These are phyloP conservation scores for Drosophila rellima DNA, from an alignment of 2,888 invertebrate genomes.

Conservation along the genomic window DNA sequence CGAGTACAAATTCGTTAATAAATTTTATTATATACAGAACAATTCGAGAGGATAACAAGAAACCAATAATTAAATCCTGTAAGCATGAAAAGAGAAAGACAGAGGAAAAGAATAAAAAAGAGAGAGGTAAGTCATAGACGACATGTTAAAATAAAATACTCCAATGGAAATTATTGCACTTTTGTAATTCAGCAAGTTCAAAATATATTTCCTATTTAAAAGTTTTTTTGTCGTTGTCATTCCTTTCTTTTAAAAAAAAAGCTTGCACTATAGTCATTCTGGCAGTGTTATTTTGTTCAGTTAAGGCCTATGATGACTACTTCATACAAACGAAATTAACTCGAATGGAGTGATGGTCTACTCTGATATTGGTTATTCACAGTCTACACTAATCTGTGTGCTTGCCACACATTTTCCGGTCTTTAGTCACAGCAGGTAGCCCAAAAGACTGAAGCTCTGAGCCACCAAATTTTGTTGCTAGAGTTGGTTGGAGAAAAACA, in stretches of 20 bases:
- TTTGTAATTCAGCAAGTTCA: too few relatives aligned
- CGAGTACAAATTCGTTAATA: not conserved
- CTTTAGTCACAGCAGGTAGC: conserved; percentile 52
- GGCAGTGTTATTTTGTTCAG: too few relatives aligned
- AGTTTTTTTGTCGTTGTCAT: too few relatives aligned
- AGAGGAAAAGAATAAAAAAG: too few relatives aligned
- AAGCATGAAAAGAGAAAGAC: not conserved
- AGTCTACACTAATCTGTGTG: conserved; percentile 22
- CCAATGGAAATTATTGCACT: too few relatives aligned
- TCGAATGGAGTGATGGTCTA: not conserved
- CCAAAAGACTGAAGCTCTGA: conserved; percentile 3
- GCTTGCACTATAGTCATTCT: not conserved
- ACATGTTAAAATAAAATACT: too few relatives aligned
- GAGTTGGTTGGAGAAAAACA: too few relatives aligned
- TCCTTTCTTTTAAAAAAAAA: not conserved
- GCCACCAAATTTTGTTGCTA: not conserved
- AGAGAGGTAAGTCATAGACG: not conserved
- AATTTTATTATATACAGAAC: not conserved
- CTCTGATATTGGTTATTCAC: conserved; percentile 28
- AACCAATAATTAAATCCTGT: conserved; percentile 1
- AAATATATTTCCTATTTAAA: too few relatives aligned
- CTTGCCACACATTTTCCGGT: conserved; percentile 35
- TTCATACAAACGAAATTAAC: conserved; percentile 16
- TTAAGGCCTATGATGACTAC: not conserved
- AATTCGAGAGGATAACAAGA: conserved; percentile 1